Evolutionary conservation across 2,113 vertebrate genomes (phyloP), one percentile per base, ranked within the genome.

Genomic region (Istiophorus platypterus): DNA sequence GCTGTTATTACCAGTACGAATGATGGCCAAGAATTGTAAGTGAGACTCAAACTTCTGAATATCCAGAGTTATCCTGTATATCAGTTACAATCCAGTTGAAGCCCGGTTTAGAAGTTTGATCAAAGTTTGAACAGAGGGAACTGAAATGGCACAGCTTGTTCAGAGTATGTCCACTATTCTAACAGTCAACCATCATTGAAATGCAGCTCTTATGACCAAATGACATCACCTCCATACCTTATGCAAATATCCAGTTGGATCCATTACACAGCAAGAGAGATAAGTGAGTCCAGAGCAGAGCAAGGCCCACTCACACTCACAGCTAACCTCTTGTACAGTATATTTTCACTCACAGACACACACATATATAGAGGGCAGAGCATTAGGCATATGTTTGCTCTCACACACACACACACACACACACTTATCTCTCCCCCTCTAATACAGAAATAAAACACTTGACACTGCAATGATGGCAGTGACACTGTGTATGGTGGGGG

Each of bases 391-490:
- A 82, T 22, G 64, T 85, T 82, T 73, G 51, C 79, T 67, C 74
- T 22, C 75, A 62, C 56, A 27, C 58, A 13, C 67, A 47, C 39
- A 54, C 70, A 71, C 80, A 83, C 47, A 68, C 81, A 82, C 76
- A 84, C 80, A 81, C 88, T 89, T 88, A 89, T 91, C 91, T 85
- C 85, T 89, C 73, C 85, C 85, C 79, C 87, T 91, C 89, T 93
- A 93, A 93, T 93, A 93, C 91, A 95, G 95, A 97, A 97, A 97
- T 95, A 94, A 96, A 95, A 96, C 94, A 96, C 95, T 96, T 94
- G 90, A 96, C 94, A 95, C 95, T 92, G 95, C 95, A 88, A 94
- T 91, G 95, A 95, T 95, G 78, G 95, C 93, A 94, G 92, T 96
- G 96, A 96, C 96, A 97, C 95, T 94, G 93, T 94, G 95, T 91